These are phyloP conservation scores for Lepus timidus DNA, from an alignment of 2,113 vertebrate species.

Conservation along the genomic window DNA sequence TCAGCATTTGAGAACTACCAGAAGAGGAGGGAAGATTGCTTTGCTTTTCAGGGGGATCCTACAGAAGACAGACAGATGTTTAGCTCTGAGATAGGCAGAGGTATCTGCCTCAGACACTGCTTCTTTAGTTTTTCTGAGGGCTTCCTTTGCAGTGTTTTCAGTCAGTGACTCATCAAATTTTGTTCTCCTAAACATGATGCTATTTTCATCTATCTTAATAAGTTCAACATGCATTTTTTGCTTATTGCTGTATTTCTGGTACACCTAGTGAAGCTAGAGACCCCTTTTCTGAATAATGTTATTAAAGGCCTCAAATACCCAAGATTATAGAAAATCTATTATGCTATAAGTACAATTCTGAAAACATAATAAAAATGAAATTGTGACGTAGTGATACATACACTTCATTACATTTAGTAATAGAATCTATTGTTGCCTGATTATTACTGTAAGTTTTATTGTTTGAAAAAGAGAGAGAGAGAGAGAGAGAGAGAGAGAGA, in stretches of 20 bases:
- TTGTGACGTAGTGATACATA: neutral
- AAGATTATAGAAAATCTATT: neutral
- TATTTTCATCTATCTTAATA: slow-evolving; percentile 43
- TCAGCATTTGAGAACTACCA: neutral
- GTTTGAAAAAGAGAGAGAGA: no score
- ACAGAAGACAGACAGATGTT: neutral
- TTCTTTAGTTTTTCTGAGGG: slow-evolving; percentile 36
- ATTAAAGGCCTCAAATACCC: neutral
- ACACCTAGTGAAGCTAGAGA: neutral
- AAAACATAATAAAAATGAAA: neutral
- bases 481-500: no score
- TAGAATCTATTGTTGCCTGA: neutral
- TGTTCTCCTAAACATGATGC: neutral
- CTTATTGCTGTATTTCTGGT: slow-evolving; percentile 33
- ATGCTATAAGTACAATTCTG: neutral
- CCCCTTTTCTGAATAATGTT: neutral
- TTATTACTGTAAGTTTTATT: neutral
- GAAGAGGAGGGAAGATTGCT: neutral
- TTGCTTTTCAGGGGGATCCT: neutral
- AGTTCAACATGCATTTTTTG: slow-evolving; percentile 7
- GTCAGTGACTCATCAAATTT: slow-evolving; percentile 63
- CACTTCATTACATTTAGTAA: neutral
- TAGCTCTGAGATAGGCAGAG: neutral
- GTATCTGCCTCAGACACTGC: neutral
- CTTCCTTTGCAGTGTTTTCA: neutral